A percentile compares a stretch with the other conserved stretches of the same genome.
phyloP scores from a whole-genome alignment of 2,888 invertebrate species.

The Melieria omissa region DNA sequence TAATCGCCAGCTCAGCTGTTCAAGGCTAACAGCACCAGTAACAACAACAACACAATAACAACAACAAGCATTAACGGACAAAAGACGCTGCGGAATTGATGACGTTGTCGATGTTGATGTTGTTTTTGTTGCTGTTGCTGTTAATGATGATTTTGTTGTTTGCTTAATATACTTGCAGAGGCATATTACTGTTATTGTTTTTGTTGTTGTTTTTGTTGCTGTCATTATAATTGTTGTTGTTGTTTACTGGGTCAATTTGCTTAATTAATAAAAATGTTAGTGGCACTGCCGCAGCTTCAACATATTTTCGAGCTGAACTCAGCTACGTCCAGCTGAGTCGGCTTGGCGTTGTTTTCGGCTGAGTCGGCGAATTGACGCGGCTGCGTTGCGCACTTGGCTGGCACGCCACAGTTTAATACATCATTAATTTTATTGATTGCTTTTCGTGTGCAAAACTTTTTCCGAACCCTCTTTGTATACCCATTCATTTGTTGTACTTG shows the following conservation, averaged over 20 bases:
- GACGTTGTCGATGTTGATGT: too few relatives aligned
- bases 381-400: neutral
- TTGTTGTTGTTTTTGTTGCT: neutral
- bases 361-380: neutral
- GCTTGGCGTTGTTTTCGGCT: neutral
- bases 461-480: too few relatives aligned
- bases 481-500: too few relatives aligned
- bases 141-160: constrained; percentile 14
- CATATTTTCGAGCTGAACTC: neutral
- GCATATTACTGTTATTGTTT: neutral
- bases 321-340: neutral
- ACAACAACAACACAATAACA: constrained; percentile 3
- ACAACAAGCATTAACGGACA: neutral
- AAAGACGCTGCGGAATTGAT: neutral
- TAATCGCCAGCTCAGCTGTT: constrained; percentile 22
- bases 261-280: constrained; percentile 38
- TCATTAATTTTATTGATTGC: constrained; percentile 39
- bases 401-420: constrained; percentile 22
- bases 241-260: constrained; percentile 37
- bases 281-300: neutral
- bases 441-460: neutral
- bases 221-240: constrained; percentile 9
- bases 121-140: constrained; percentile 4
- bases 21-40: constrained; percentile 1
- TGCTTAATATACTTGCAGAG: neutral